Base-by-base conservation (phyloP, 2,888 invertebrate species). In the Lottia scabra region DNA sequence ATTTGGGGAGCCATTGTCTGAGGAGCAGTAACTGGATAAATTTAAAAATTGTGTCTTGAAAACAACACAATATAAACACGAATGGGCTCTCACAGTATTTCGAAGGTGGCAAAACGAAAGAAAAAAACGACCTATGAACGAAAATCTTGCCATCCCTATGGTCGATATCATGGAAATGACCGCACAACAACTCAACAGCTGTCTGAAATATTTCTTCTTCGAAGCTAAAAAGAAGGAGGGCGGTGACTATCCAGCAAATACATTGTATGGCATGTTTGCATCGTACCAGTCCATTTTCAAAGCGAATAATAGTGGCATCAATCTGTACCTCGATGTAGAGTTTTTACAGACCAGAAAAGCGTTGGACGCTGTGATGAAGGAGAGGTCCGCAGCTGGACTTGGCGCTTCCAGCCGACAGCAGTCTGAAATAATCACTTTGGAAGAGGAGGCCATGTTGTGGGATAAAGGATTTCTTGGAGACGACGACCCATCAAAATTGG, bases 261-360 rank as follows among this genome's bases (percentile, higher is more conserved):
- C 63, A 30, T 63, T 63, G 63, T 63, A 63, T 63, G 63, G 63
- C 27, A 30, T 63, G 30, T 63, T 63, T 63, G 63, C 63, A 63
- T 19, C 63, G 15, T 63, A 30, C 63, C 5, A 26, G 13, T 63
- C 8, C 13, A n/a, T 30, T 30, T 30, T 30, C 30, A 30, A 30
- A 30, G 30, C 30, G 30, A 30, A 30, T 30, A 30, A 30, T 30
- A 30, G 30, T 4, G 5, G 5, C 4, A 30, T 63, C 30, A 30
- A 30, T 30, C 30, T 30, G 30, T 30, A 30, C 30, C 1, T 15
- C 26, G 19, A 63, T 27, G 63, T 26, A 26, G 63, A 63, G 27
- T 63, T 63, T 27, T 26, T 26, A 63, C 26, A 63, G 26, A 27
- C 63, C 63, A 6, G 63, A 63, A 23, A 27, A 63, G 63, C 26